Evolutionary conservation across 2,113 vertebrate genomes (phyloP).

Genomic region (Callospermophilus lateralis): DNA sequence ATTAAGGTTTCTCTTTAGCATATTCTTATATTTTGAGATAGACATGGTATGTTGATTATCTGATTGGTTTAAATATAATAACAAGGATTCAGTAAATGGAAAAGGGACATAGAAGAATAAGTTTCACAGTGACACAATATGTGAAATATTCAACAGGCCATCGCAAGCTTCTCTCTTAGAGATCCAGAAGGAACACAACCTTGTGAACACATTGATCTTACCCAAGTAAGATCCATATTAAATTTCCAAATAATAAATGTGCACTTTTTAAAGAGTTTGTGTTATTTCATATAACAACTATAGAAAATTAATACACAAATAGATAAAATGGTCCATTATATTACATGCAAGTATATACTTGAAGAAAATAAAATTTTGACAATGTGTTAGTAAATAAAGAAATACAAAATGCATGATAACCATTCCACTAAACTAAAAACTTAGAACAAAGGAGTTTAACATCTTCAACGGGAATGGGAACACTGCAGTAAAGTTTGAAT

Average conservation of each 20-base stretch:
- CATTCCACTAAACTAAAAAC: not conserved
- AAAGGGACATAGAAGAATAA: not conserved
- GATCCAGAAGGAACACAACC: not conserved
- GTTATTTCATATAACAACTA: not conserved
- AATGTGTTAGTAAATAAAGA: not conserved
- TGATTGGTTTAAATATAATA: not conserved
- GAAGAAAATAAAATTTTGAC: not conserved
- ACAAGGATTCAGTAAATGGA: not conserved
- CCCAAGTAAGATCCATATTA: not conserved
- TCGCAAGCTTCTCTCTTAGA: not conserved
- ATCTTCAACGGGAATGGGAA: not conserved
- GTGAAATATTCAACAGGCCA: not conserved
- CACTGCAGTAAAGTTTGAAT: not conserved
- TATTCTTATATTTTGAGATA: not conserved
- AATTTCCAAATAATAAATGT: not conserved
- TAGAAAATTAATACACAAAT: not conserved
- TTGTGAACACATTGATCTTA: not conserved
- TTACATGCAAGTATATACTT: not conserved
- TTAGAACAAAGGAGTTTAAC: not conserved
- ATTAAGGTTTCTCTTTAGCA: not conserved
- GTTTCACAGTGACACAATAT: fast-evolving
- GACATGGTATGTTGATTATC: not conserved
- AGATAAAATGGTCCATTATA: not conserved
- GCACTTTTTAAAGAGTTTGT: not conserved
- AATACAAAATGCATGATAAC: not conserved